Conservation (phyloP, 2,797 vertebrate species). For the Lacerta bilineata region DNA sequence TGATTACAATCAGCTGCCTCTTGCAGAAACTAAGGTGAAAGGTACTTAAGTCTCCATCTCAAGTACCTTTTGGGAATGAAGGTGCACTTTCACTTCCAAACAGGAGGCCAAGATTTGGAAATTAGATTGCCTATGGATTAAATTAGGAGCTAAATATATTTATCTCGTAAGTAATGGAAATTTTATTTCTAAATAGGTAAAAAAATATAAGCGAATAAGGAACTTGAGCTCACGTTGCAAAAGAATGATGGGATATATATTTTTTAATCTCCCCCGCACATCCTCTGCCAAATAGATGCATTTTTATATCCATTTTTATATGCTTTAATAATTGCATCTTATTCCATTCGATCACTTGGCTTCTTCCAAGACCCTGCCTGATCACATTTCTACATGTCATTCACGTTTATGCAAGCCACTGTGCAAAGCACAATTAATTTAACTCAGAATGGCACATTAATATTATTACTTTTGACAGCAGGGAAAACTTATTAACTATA, state of each 20-base stretch:
- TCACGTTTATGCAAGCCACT: conserved; percentile 76
- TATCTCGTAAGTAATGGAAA: conserved; percentile 60
- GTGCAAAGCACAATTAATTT: conserved; percentile 85
- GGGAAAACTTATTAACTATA: conserved; percentile 82
- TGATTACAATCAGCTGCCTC: conserved; percentile 72
- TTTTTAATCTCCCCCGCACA: conserved; percentile 35
- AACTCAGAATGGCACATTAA: conserved; percentile 78
- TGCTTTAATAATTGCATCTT: conserved; percentile 61
- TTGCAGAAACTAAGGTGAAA: conserved; percentile 63
- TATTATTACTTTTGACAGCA: conserved; percentile 85
- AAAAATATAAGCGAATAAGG: conserved; percentile 36
- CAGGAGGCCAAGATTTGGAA: conserved; percentile 35
- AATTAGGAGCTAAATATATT: conserved; percentile 57
- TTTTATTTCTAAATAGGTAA: conserved; percentile 43
- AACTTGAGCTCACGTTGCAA: not conserved
- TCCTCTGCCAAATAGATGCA: conserved; percentile 44
- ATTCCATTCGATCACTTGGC: conserved; percentile 69
- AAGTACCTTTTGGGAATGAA: conserved; percentile 7
- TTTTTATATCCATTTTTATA: conserved; percentile 56
- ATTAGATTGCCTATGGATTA: not conserved
- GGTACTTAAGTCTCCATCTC: conserved; percentile 64
- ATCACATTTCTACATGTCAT: conserved; percentile 80
- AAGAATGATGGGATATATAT: not conserved
- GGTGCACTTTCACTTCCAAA: conserved; percentile 68
- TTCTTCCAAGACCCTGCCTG: conserved; percentile 71